Base-by-base conservation (phyloP, 2,113 vertebrate genomes). In the Hippocampus guttulatus region DNA sequence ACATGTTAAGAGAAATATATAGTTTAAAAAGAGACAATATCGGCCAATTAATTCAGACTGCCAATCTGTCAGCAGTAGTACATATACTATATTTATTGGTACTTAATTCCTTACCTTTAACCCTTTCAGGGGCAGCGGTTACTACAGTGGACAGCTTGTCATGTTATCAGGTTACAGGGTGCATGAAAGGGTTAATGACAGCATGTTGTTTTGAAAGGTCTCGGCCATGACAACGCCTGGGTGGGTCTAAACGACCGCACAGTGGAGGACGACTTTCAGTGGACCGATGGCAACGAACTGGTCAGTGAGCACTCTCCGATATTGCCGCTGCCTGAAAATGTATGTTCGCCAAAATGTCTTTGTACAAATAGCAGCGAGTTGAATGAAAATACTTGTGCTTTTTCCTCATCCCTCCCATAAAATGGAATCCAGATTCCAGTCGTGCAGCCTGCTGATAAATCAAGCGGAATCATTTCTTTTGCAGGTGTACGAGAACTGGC, bases 401-500 rank as follows among this genome's bases (percentile, higher is more conserved):
- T 7, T 21, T 49, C 30, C 10, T 60, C 25, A 60, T 60, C 63
- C n/a, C n/a, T 65, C 63, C 45, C 20, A 61, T 69, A 40, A 68
- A 67, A 64, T 8, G 47, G 1, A 43, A 18, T 43, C 49, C 49
- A 68, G 49, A 57, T 52, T 58, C 10, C 12, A 49, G 47, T 14
- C 30, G 68, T 23, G 5, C 20, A 18, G 40, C 25, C 33, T 25
- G 41, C 21, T 9, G 7, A n/a, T 23, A 68, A 52, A 64, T 40
- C 16, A 12, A 23, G n/a, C 8, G 70, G 65, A 33, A 16, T 41
- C 8, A 64, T 52, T 72, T 60, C n/a, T 57, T 0, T 1, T 67
- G 60, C 88, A 98, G 96, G 94, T 98, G 79, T 98, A 94, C 0
- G 95, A 98, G 90, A 99, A 98, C 87, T 99, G 97, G 97, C 80